Conservation (phyloP, 2,797 vertebrate species). For the Apogon talboti region DNA sequence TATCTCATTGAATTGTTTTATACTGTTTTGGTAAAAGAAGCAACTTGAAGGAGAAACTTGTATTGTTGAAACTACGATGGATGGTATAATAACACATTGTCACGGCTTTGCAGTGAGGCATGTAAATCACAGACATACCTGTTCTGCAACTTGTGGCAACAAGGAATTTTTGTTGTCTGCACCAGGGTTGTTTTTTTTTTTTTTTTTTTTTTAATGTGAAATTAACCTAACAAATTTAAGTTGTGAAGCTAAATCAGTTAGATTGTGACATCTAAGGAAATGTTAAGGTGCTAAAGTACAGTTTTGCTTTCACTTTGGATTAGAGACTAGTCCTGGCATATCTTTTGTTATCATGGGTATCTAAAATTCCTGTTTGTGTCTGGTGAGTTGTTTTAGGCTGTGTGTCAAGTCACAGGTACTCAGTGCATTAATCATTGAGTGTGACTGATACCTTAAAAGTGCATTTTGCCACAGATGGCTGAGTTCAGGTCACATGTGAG, state of each 20-base stretch:
- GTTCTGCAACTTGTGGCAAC: background rate
- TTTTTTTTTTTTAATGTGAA: too few relatives aligned
- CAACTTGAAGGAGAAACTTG: too few relatives aligned
- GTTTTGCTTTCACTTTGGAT: conserved; percentile 70
- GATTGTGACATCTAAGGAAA: conserved; percentile 20
- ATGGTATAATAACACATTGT: too few relatives aligned
- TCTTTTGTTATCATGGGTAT: conserved; percentile 35
- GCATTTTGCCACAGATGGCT: conserved; percentile 41
- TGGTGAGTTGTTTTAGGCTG: conserved; percentile 38
- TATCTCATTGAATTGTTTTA: too few relatives aligned
- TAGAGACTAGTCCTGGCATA: conserved; percentile 35
- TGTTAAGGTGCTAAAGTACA: conserved; percentile 42
- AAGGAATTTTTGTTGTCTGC: background rate
- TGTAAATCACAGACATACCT: too few relatives aligned
- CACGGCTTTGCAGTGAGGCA: too few relatives aligned
- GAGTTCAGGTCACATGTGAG: conserved; percentile 3
- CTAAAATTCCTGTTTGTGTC: conserved; percentile 13
- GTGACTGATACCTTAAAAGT: conserved; percentile 60
- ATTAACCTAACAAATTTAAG: background rate
- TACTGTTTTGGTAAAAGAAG: too few relatives aligned
- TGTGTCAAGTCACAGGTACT: conserved; percentile 7
- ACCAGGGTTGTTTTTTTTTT: too few relatives aligned
- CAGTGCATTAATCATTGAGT: conserved; percentile 5
- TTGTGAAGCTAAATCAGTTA: background rate
- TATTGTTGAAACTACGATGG: too few relatives aligned